Conservation (phyloP, 2,888 invertebrate species). For the Rotaria socialis region DNA sequence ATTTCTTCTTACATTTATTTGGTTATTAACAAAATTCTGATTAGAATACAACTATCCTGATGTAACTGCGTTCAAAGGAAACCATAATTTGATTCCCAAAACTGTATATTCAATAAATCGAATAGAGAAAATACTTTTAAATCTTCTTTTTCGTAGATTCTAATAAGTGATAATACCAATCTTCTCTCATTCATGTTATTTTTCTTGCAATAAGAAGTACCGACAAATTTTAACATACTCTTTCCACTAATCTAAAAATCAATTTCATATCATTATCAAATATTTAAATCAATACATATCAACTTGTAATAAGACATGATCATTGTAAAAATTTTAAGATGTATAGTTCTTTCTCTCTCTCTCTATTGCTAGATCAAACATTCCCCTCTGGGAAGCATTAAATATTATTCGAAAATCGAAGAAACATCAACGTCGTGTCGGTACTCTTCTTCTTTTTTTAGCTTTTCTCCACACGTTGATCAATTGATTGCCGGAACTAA, state of each 20-base stretch:
- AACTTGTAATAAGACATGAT: background rate
- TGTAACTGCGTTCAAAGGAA: too few species aligned
- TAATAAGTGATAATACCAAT: too few species aligned
- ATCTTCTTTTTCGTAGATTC: too few species aligned
- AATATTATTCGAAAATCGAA: background rate
- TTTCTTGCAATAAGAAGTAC: too few species aligned
- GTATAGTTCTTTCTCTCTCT: background rate
- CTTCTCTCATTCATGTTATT: too few species aligned
- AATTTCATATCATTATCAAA: background rate
- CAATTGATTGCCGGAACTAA: constrained; percentile 29
- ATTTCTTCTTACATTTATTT: too few species aligned
- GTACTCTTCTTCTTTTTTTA: background rate
- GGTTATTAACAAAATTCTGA: too few species aligned
- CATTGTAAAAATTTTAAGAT: background rate
- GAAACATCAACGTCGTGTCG: constrained; percentile 28
- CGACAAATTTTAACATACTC: background rate
- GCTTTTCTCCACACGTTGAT: background rate
- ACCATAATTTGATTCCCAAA: too few species aligned
- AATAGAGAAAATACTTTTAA: too few species aligned
- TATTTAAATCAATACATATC: background rate
- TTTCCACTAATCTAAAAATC: background rate
- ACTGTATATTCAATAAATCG: too few species aligned
- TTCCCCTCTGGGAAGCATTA: background rate
- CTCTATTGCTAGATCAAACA: background rate
- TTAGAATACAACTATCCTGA: too few species aligned